Evolutionary conservation across 2,113 vertebrate species (phyloP).

Genomic region (Engystomops pustulosus): DNA sequence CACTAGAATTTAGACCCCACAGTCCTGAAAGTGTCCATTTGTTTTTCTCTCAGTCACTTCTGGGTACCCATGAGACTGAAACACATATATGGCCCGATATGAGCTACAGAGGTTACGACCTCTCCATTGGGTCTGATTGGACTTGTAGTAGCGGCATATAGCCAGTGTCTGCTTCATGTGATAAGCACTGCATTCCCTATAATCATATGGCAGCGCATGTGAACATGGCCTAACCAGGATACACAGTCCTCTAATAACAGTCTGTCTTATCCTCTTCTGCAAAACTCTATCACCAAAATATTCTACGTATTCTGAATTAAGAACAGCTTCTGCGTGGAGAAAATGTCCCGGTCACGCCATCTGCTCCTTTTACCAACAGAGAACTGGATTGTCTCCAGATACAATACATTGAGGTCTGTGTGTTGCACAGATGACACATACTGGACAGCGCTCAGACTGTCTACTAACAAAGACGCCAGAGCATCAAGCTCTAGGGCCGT

Average conservation of each 20-base stretch:
- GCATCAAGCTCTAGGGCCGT: neutral
- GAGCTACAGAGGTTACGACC: too few species aligned
- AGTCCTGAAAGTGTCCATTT: too few species aligned
- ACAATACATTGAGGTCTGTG: conserved; percentile 45
- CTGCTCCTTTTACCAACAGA: conserved; percentile 42
- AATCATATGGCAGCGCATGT: neutral
- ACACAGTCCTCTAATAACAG: neutral
- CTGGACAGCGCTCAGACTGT: neutral
- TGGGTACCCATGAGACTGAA: too few species aligned
- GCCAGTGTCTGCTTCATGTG: neutral
- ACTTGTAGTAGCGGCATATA: too few species aligned
- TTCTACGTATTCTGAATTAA: conserved; percentile 8
- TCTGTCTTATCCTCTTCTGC: neutral
- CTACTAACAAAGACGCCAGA: conserved; percentile 1
- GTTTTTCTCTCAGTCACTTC: too few species aligned
- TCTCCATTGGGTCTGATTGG: too few species aligned
- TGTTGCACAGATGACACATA: conserved; percentile 14
- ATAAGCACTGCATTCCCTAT: neutral
- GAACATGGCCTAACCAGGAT: neutral
- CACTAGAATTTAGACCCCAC: too few species aligned
- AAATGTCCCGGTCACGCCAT: conserved; percentile 44
- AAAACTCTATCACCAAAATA: neutral
- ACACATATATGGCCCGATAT: too few species aligned
- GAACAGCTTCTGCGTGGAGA: conserved; percentile 23
- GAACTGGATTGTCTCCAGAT: conserved; percentile 33